These are phyloP conservation scores for Chaetorhynchus papuensis DNA, from an alignment of 2,113 vertebrate species.

Conservation along the genomic window DNA sequence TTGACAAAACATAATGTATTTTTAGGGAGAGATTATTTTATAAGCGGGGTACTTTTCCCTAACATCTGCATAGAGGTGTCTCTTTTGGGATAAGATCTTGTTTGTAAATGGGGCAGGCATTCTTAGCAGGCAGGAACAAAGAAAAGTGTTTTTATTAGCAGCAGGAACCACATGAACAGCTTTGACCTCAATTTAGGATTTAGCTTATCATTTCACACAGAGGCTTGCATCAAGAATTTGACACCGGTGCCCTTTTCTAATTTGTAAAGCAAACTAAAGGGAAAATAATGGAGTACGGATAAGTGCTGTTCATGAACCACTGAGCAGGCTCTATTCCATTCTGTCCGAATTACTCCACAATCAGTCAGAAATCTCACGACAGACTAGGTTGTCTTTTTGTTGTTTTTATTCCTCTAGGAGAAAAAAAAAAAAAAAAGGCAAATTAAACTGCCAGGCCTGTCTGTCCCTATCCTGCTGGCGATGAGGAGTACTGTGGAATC, in stretches of 20 bases:
- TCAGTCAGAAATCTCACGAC: slow-evolving; percentile 62
- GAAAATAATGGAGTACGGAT: slow-evolving; percentile 60
- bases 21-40: neutral
- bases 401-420: slow-evolving; percentile 42
- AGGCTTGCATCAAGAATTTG: slow-evolving; percentile 64
- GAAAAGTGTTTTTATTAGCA: slow-evolving; percentile 61
- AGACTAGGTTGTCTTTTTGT: slow-evolving; percentile 61
- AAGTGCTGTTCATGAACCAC: slow-evolving; percentile 68
- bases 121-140: slow-evolving; percentile 55
- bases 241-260: slow-evolving; percentile 68
- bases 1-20: neutral
- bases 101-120: slow-evolving; percentile 56
- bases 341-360: slow-evolving; percentile 64
- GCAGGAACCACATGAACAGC: slow-evolving; percentile 61
- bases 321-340: slow-evolving; percentile 64
- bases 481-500: neutral
- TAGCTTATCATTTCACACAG: slow-evolving; percentile 69
- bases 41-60: neutral
- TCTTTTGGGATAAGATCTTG: slow-evolving; percentile 31
- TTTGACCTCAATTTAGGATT: slow-evolving; percentile 69
- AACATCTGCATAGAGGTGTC: neutral
- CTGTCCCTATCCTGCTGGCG: neutral
- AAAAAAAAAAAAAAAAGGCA: neutral
- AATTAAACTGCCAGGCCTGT: neutral
- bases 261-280: slow-evolving; percentile 71